Percentiles rank a stretch among this genome's conserved stretches.
Evolutionary conservation across 2,888 invertebrate genomes (phyloP).

Genomic region (Xestobium rufovillosum): DNA sequence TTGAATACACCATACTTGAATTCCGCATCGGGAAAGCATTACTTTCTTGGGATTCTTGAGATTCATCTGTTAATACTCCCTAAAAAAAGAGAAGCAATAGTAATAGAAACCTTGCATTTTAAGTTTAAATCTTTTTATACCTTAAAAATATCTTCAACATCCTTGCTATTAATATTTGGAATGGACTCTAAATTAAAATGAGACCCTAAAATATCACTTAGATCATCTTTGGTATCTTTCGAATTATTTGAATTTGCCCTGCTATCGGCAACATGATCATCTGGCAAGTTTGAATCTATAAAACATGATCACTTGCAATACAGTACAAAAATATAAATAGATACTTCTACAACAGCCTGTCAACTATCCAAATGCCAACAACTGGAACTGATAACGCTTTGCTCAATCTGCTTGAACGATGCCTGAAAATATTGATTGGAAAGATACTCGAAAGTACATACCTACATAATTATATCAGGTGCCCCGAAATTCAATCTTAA

Average conservation of each 20-base stretch:
- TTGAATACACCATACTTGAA: slow-evolving; percentile 36
- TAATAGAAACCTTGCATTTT: not conserved
- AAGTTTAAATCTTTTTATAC: slow-evolving; percentile 23
- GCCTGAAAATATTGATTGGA: too few relatives aligned
- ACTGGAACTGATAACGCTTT: too few relatives aligned
- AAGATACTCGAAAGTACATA: too few relatives aligned
- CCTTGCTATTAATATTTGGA: slow-evolving; percentile 83
- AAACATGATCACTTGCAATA: too few relatives aligned
- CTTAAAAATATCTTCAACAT: slow-evolving; percentile 87
- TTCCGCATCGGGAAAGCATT: slow-evolving; percentile 45
- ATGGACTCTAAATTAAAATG: slow-evolving; percentile 71
- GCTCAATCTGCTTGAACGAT: too few relatives aligned
- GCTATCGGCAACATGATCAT: slow-evolving; percentile 40
- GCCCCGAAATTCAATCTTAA: too few relatives aligned
- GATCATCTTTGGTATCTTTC: slow-evolving; percentile 61
- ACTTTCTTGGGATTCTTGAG: slow-evolving; percentile 71
- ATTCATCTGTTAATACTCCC: slow-evolving; percentile 78
- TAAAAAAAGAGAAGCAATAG: slow-evolving; percentile 21
- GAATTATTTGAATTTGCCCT: slow-evolving; percentile 39
- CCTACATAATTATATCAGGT: too few relatives aligned
- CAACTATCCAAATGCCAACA: too few relatives aligned
- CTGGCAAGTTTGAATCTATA: slow-evolving; percentile 38
- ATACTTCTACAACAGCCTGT: not conserved
- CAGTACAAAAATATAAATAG: slow-evolving; percentile 12
- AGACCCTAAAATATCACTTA: slow-evolving; percentile 59